Percentiles rank a stretch among this genome's conserved stretches.
phyloP scores from a whole-genome alignment of 2,888 invertebrate species.

The Tetropium fuscum region DNA sequence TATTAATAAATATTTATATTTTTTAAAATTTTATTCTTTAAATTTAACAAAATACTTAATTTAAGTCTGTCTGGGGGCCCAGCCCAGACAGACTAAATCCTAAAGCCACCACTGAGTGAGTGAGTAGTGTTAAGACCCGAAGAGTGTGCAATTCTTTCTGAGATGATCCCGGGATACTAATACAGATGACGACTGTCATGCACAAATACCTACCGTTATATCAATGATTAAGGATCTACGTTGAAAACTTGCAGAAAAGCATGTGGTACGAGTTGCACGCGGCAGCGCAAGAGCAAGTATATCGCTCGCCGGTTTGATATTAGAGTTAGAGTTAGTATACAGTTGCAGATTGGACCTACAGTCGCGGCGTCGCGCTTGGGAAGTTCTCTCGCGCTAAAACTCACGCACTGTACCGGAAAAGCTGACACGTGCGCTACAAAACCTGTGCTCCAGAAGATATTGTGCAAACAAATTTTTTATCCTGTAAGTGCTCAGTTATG shows the following conservation, averaged over 20 bases:
- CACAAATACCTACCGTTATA: constrained; percentile 59
- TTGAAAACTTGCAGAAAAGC: constrained; percentile 53
- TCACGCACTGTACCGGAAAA: constrained; percentile 30
- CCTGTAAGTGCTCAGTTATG: constrained; percentile 14
- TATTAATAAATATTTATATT: too few relatives aligned
- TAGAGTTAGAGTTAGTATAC: constrained; percentile 52
- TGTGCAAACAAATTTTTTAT: constrained; percentile 10
- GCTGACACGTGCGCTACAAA: constrained; percentile 22
- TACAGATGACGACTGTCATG: constrained; percentile 54
- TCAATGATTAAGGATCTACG: constrained; percentile 58
- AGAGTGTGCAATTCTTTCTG: too few relatives aligned
- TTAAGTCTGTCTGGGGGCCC: too few relatives aligned
- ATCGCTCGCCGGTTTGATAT: constrained; percentile 49
- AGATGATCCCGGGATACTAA: too few relatives aligned
- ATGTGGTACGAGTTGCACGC: constrained; percentile 53
- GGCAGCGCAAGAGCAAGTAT: constrained; percentile 58
- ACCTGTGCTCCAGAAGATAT: neutral
- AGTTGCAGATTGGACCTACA: constrained; percentile 59
- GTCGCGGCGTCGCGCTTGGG: constrained; percentile 38
- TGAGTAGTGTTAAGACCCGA: too few relatives aligned
- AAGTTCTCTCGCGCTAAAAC: constrained; percentile 31
- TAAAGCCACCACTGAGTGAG: too few relatives aligned
- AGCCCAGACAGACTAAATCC: too few relatives aligned
- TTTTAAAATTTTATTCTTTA: too few relatives aligned
- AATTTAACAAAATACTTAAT: too few relatives aligned